These are phyloP conservation scores for Penaeus monodon DNA, from an alignment of 2,888 invertebrate species.

Conservation along the genomic window DNA sequence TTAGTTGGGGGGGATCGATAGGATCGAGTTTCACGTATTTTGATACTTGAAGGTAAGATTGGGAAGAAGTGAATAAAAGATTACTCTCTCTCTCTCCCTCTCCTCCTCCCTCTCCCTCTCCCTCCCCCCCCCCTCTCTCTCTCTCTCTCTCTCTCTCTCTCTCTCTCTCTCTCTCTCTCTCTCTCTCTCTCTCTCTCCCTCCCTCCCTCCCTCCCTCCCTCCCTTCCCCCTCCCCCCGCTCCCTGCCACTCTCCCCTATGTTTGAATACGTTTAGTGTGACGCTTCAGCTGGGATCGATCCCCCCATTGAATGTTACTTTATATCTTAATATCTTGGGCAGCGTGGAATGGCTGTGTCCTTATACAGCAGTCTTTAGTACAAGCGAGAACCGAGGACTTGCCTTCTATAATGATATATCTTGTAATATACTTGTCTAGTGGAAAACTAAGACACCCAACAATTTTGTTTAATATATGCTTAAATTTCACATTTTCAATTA, in stretches of 20 bases:
- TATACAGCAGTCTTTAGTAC: too few relatives aligned
- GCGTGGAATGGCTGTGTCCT: too few relatives aligned
- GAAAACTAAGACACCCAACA: too few relatives aligned
- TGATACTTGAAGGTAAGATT: neutral
- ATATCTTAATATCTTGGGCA: too few relatives aligned
- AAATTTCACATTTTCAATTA: too few relatives aligned
- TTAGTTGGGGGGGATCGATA: neutral
- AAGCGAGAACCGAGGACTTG: too few relatives aligned
- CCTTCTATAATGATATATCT: too few relatives aligned
- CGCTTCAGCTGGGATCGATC: too few relatives aligned
- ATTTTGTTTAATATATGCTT: too few relatives aligned
- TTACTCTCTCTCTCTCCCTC: neutral
- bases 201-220: neutral
- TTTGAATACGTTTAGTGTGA: too few relatives aligned
- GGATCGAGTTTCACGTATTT: neutral
- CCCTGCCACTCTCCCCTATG: neutral
- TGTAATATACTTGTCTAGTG: too few relatives aligned
- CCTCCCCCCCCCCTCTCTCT: conserved; percentile 12
- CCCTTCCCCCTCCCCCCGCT: neutral
- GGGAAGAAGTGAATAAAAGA: neutral
- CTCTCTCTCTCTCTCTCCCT: conserved; percentile 23
- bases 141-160: conserved; percentile 25
- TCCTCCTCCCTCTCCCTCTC: neutral
- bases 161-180: neutral
- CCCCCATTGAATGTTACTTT: too few relatives aligned